Evolutionary conservation across 2,113 vertebrate genomes (phyloP).

Genomic region (Sinocyclocheilus grahami): DNA sequence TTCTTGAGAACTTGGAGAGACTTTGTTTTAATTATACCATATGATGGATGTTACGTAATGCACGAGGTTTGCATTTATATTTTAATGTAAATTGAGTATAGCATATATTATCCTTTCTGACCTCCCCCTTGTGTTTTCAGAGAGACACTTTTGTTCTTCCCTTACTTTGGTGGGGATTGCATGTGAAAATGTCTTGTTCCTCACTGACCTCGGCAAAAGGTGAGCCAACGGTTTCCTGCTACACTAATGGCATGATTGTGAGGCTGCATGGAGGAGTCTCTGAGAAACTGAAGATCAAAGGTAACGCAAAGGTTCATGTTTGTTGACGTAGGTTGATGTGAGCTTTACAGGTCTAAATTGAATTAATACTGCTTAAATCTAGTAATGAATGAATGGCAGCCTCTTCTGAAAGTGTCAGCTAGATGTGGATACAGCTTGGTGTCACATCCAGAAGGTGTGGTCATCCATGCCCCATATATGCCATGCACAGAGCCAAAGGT

Average conservation of each 20-base stretch:
- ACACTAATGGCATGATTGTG: constrained; percentile 70
- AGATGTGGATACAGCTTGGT: constrained; percentile 69
- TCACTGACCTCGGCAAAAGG: constrained; percentile 35
- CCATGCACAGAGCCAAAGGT: constrained; percentile 69
- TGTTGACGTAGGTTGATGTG: not conserved
- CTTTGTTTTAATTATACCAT: constrained; percentile 67
- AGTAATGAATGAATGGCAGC: constrained; percentile 70
- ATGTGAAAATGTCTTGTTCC: constrained; percentile 72
- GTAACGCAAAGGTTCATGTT: constrained; percentile 57
- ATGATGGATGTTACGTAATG: constrained; percentile 71
- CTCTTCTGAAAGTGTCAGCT: constrained; percentile 56
- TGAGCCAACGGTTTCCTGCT: constrained; percentile 68
- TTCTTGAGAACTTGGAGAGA: constrained; percentile 56
- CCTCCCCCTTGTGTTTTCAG: constrained; percentile 43
- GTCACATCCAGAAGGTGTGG: constrained; percentile 63
- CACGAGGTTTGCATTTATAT: constrained; percentile 60
- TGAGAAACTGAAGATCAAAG: constrained; percentile 63
- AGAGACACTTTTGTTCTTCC: constrained; percentile 67
- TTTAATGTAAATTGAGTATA: not conserved
- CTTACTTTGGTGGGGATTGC: constrained; percentile 66
- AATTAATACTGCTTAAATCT: not conserved
- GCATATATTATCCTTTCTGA: not conserved
- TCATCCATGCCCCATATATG: constrained; percentile 64
- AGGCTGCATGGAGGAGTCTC: constrained; percentile 51
- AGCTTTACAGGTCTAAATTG: not conserved